Percentiles rank a stretch among this genome's conserved stretches.
phyloP scores from a whole-genome alignment of 2,797 vertebrate species.

The Gallirallus australis region DNA sequence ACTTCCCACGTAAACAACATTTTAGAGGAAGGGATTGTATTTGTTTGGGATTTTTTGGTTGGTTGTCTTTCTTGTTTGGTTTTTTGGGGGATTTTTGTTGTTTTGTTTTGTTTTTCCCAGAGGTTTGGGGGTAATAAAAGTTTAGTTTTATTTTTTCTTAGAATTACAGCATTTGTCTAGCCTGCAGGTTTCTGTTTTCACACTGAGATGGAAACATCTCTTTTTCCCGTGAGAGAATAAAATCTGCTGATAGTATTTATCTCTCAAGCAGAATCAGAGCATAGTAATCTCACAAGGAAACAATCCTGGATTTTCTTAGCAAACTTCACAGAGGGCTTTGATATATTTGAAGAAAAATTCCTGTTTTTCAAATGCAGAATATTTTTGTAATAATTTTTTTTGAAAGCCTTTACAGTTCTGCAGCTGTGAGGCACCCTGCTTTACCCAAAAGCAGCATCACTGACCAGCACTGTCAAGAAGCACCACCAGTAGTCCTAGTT shows the following conservation, averaged over 20 bases:
- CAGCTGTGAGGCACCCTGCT: background rate
- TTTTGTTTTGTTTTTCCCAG: background rate
- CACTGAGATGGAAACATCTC: background rate
- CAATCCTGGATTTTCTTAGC: background rate
- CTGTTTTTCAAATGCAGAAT: background rate
- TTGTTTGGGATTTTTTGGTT: background rate
- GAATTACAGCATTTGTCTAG: conserved; percentile 19
- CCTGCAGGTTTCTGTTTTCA: background rate
- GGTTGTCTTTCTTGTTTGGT: no score
- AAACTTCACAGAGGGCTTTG: background rate
- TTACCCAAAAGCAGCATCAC: background rate
- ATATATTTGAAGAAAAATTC: background rate
- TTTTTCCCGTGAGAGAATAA: background rate
- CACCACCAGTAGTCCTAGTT: background rate
- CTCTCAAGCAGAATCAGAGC: background rate
- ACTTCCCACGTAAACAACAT: background rate
- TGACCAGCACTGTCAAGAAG: background rate
- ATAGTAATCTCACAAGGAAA: background rate
- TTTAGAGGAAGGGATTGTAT: background rate
- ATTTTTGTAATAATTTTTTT: background rate
- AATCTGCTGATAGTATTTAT: background rate
- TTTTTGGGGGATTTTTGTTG: no score
- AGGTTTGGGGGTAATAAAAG: background rate
- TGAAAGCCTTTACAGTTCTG: background rate
- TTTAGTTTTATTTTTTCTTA: background rate